Evolutionary conservation across 2,797 vertebrate genomes (phyloP).

Genomic region (Microctenopoma lineatum): DNA sequence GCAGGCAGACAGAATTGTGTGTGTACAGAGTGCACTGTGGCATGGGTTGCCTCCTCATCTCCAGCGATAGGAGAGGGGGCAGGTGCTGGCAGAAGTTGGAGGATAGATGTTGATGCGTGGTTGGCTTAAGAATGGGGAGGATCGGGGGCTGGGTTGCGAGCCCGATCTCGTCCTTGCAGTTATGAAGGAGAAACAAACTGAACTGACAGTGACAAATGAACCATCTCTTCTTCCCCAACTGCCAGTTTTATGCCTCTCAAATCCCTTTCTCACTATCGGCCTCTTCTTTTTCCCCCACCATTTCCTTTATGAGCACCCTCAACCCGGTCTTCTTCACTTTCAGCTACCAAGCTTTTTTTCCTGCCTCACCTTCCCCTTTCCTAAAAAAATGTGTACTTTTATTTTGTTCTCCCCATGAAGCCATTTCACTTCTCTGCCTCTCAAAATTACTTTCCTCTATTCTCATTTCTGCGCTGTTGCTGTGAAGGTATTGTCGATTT

Average conservation of each 20-base stretch:
- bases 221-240: conserved; percentile 77
- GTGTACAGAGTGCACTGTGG: conserved; percentile 54
- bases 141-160: conserved; percentile 63
- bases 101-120: conserved; percentile 71
- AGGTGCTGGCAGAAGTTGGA: conserved; percentile 76
- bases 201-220: conserved; percentile 87
- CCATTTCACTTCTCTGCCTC: conserved; percentile 50
- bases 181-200: conserved; percentile 84
- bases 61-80: conserved; percentile 60
- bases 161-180: conserved; percentile 78
- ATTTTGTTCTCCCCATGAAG: conserved; percentile 49
- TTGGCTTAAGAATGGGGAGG: conserved; percentile 65
- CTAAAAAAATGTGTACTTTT: conserved; percentile 51
- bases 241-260: conserved; percentile 75
- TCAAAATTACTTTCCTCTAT: conserved; percentile 44
- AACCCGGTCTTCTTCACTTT: conserved; percentile 57
- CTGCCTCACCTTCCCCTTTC: conserved; percentile 42
- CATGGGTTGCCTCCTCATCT: conserved; percentile 62
- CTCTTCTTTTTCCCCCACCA: conserved; percentile 46
- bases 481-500: conserved; percentile 32
- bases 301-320: conserved; percentile 60
- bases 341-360: conserved; percentile 65
- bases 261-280: conserved; percentile 62
- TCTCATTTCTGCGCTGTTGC: conserved; percentile 36
- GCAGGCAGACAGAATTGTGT: conserved; percentile 68